These are phyloP conservation scores for Auanema sp. DNA, from an alignment of 2,888 invertebrate genomes.

Conservation along the genomic window DNA sequence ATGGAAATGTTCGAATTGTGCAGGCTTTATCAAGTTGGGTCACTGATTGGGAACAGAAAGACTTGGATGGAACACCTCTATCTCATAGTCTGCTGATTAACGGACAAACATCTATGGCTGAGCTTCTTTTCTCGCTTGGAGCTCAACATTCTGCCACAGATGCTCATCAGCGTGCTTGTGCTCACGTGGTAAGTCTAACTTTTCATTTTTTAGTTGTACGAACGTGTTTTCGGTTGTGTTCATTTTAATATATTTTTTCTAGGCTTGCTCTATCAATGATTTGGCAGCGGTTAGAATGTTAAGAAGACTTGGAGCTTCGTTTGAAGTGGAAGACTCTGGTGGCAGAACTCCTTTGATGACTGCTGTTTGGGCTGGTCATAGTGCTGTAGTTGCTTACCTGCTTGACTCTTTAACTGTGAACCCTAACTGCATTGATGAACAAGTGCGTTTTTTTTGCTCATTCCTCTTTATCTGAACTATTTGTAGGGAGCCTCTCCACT, in stretches of 20 bases:
- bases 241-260: not conserved
- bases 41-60: constrained; percentile 35
- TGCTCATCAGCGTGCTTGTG: constrained; percentile 67
- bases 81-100: constrained; percentile 37
- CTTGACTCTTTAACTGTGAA: constrained; percentile 36
- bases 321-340: constrained; percentile 34
- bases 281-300: constrained; percentile 40
- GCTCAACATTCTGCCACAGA: constrained; percentile 68
- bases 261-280: constrained; percentile 31
- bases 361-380: constrained; percentile 41
- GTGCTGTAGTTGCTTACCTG: constrained; percentile 29
- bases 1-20: constrained; percentile 72
- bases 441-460: too few species aligned
- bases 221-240: constrained; percentile 1
- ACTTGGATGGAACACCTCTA: constrained; percentile 42
- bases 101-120: constrained; percentile 75
- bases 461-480: too few species aligned
- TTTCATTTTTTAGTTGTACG: constrained; percentile 1
- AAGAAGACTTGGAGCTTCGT: constrained; percentile 24
- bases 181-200: constrained; percentile 73
- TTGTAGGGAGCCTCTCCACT: constrained; percentile 47
- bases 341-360: constrained; percentile 46
- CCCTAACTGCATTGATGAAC: constrained; percentile 40
- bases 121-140: constrained; percentile 69
- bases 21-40: constrained; percentile 24